These are phyloP conservation scores for Lutraria lutraria DNA, from an alignment of 2,888 invertebrate species.

Conservation along the genomic window DNA sequence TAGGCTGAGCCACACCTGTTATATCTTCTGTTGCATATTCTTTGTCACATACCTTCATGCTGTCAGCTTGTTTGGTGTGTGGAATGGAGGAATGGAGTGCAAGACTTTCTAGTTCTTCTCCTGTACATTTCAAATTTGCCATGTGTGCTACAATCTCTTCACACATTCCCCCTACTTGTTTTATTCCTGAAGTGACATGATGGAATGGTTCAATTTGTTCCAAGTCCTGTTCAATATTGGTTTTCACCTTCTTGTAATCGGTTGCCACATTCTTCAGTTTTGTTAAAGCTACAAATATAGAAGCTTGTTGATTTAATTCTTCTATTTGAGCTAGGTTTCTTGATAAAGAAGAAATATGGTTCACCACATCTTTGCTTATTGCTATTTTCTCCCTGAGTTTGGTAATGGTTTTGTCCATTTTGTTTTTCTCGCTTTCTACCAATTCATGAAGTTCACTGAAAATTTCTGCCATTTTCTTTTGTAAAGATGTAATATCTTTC, in stretches of 20 bases:
- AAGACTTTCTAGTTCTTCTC: background rate
- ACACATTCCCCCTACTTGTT: background rate
- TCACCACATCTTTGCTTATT: constrained; percentile 4
- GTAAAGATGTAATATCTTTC: background rate
- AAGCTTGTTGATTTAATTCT: background rate
- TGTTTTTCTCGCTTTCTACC: background rate
- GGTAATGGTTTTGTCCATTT: background rate
- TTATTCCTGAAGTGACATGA: background rate
- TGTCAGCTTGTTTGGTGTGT: too few relatives aligned
- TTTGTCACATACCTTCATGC: background rate
- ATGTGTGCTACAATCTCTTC: background rate
- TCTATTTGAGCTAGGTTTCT: background rate
- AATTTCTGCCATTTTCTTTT: background rate
- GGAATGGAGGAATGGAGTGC: background rate
- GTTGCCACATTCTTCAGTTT: background rate
- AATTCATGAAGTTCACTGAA: constrained; percentile 14
- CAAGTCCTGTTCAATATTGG: background rate
- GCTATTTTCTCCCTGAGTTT: background rate
- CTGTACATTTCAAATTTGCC: background rate
- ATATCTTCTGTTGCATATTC: background rate
- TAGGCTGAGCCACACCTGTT: background rate
- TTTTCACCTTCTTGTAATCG: constrained; percentile 17
- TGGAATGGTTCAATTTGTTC: background rate
- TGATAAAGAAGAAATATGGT: background rate
- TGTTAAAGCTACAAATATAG: constrained; percentile 20